Evolutionary conservation across 2,113 vertebrate species (phyloP), one percentile per base, ranked within the genome.

Genomic region (Amphilophus citrinellus): DNA sequence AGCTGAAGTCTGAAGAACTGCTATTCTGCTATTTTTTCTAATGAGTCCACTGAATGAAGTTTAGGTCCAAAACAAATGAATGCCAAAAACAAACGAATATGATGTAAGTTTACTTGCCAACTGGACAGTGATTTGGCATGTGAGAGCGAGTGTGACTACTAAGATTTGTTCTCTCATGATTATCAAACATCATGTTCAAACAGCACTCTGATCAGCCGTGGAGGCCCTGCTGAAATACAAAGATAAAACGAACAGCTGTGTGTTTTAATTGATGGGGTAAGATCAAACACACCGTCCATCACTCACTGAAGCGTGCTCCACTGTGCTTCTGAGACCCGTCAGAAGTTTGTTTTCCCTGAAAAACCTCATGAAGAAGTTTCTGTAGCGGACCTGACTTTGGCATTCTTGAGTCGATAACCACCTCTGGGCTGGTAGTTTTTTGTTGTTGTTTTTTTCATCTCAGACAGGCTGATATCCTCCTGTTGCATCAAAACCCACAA

Each of bases 191-290:
- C 6, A 13, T 59, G 59, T 79, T 75, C 75, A 83, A 60, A 78
- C 63, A 53, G 37, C 22, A 27, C 60, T 75, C 4, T 79, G 39
- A 61, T 83, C 65, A 27, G 79, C 47, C 13, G 53, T 9, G 3
- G 37, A 80, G 56, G 56, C 39, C n/a, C 11, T 57, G 30, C n/a
- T 57, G 66, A 87, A 75, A 60, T 22, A 50, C 17, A 57, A 22
- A n/a, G 20, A 76, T 27, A 20, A 76, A 79, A 71, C 39, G 27
- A 80, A 60, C 60, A 65, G 53, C 66, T 82, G 68, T 61, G 77
- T 35, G 63, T 76, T 68, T 71, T 73, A 84, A 63, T 59, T 59
- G 82, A 59, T 44, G 39, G 57, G 50, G 20, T 32, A 13, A 62
- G 68, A 60, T 86, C 80, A 80, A 65, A 79, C 65, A 63, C 37